A percentile compares a stretch with the other conserved stretches of the same genome.
Conservation (phyloP, 2,888 invertebrate species). For the Hanleya hanleyi region DNA sequence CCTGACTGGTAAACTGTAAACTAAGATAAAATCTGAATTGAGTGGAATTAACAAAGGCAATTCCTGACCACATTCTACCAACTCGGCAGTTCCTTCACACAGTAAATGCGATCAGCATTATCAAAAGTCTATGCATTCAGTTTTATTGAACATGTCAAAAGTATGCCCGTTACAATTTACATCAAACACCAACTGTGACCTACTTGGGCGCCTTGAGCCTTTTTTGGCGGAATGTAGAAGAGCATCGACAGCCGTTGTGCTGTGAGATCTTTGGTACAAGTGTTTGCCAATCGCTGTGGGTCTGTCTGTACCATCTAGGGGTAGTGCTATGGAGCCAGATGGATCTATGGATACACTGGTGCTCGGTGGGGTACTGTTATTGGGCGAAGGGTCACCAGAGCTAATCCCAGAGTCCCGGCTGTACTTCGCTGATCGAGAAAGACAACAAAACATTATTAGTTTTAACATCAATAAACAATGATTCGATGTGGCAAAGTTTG, state of each 20-base stretch:
- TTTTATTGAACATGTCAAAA: no score
- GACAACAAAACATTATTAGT: background rate
- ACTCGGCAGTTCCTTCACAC: no score
- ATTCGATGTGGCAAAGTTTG: no score
- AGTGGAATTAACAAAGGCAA: no score
- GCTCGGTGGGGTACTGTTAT: conserved; percentile 47
- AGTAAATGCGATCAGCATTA: no score
- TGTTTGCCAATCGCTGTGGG: background rate
- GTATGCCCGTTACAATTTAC: no score
- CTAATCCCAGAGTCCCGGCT: conserved; percentile 70
- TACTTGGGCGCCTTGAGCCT: conserved; percentile 1
- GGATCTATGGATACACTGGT: conserved; percentile 14
- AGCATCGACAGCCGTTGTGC: conserved; percentile 40
- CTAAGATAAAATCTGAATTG: no score
- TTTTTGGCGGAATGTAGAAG: conserved; percentile 11
- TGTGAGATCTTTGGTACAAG: conserved; percentile 46
- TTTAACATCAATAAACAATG: background rate
- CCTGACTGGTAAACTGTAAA: no score
- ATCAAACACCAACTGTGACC: background rate
- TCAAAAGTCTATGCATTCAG: no score
- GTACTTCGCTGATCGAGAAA: conserved; percentile 47
- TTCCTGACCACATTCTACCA: no score
- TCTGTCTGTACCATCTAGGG: no score
- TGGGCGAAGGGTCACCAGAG: conserved; percentile 69
- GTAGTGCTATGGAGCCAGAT: background rate